Percentiles rank a stretch among this genome's conserved stretches.
These are phyloP conservation scores for Drosophila borealis DNA, from an alignment of 2,888 invertebrate genomes.

Conservation along the genomic window DNA sequence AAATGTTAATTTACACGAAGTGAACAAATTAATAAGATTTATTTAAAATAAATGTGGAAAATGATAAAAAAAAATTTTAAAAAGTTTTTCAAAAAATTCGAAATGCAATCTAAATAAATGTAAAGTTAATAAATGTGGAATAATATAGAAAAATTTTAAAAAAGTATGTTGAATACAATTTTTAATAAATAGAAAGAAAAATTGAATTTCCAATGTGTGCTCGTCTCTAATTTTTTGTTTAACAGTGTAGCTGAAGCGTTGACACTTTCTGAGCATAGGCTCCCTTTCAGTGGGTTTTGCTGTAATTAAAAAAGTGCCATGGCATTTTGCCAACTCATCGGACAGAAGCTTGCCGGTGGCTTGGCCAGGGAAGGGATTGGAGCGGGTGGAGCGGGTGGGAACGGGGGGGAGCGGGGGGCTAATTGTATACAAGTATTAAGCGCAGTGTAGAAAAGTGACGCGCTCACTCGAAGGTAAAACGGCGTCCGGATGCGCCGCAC, in stretches of 20 bases:
- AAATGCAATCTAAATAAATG: too few species aligned
- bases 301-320: slow-evolving; percentile 69
- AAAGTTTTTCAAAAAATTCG: too few species aligned
- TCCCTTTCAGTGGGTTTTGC: slow-evolving; percentile 49
- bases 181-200: background rate
- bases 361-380: background rate
- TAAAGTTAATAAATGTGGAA: too few species aligned
- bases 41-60: too few species aligned
- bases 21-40: too few species aligned
- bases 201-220: background rate
- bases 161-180: too few species aligned
- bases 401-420: slow-evolving; percentile 9
- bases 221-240: background rate
- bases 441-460: slow-evolving; percentile 62
- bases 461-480: slow-evolving; percentile 40
- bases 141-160: too few species aligned
- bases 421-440: slow-evolving; percentile 60
- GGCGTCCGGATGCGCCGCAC: slow-evolving; percentile 61
- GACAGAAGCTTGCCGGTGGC: slow-evolving; percentile 6
- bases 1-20: too few species aligned
- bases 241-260: slow-evolving; percentile 52
- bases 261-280: slow-evolving; percentile 50
- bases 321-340: slow-evolving; percentile 70
- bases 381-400: background rate
- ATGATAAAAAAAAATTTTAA: too few species aligned